A percentile compares a stretch with the other conserved stretches of the same genome.
These are phyloP conservation scores for Phalangium opilio DNA, from an alignment of 2,888 invertebrate species.

Conservation along the genomic window DNA sequence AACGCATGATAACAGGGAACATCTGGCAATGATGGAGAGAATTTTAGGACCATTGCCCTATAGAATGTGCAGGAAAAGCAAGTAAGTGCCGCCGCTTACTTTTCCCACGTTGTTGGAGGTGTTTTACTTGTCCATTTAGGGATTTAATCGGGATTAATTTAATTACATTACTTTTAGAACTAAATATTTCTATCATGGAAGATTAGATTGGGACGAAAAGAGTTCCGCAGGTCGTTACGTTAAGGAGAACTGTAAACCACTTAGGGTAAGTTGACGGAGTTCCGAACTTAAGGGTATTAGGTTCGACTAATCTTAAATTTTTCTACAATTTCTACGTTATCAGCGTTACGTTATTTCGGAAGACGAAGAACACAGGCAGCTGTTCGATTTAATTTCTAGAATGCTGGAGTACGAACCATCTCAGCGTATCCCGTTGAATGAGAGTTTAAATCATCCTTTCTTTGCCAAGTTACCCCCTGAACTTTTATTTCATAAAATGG, in stretches of 20 bases:
- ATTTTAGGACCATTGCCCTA: constrained; percentile 92
- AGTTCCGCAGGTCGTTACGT: constrained; percentile 94
- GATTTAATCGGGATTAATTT: no score
- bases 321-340: not conserved
- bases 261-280: constrained; percentile 49
- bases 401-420: constrained; percentile 96
- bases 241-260: constrained; percentile 90
- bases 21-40: constrained; percentile 99
- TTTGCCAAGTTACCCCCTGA: constrained; percentile 52
- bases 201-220: constrained; percentile 94
- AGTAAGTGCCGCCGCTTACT: constrained; percentile 36
- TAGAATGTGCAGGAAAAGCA: constrained; percentile 44
- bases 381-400: constrained; percentile 84
- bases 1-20: constrained; percentile 98
- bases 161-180: constrained; percentile 58
- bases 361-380: constrained; percentile 73
- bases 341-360: constrained; percentile 43
- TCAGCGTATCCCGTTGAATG: constrained; percentile 68
- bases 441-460: constrained; percentile 82
- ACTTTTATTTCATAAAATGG: not conserved
- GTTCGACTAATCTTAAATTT: not conserved
- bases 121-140: no score
- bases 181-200: constrained; percentile 94
- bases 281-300: not conserved
- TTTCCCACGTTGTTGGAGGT: not conserved